phyloP scores from a whole-genome alignment of 2,797 vertebrate genomes.

The Geotrypetes seraphini region DNA sequence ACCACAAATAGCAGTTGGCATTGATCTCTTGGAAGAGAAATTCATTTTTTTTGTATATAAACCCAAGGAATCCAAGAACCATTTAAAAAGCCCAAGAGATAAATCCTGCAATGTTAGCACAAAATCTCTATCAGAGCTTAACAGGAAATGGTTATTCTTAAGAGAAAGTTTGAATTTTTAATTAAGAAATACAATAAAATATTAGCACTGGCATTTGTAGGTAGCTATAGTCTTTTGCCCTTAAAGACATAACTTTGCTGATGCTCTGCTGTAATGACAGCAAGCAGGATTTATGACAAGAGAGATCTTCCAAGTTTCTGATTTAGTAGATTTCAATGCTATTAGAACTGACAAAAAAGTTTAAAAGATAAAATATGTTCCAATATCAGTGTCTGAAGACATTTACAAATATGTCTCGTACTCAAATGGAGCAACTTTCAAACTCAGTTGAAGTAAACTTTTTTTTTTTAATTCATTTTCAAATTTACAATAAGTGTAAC shows the following conservation, averaged over 20 bases:
- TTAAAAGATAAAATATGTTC: too few species aligned
- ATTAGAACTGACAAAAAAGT: too few species aligned
- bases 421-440: too few species aligned
- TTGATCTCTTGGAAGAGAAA: background rate
- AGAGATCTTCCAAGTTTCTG: too few species aligned
- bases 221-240: background rate
- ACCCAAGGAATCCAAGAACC: background rate
- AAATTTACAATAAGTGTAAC: too few species aligned
- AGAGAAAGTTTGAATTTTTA: background rate
- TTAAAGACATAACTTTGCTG: background rate
- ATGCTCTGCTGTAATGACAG: too few species aligned
- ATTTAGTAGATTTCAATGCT: too few species aligned
- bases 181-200: slow-evolving; percentile 9
- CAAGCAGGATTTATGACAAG: too few species aligned
- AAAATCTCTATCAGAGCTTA: background rate
- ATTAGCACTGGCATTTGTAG: background rate
- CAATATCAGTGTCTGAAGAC: too few species aligned
- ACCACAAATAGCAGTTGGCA: background rate
- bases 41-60: background rate
- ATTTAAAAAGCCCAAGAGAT: slow-evolving; percentile 2
- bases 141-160: slow-evolving; percentile 8
- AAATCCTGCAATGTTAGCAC: background rate
- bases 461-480: too few species aligned
- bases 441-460: too few species aligned
- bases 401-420: too few species aligned